phyloP scores from a whole-genome alignment of 2,888 invertebrate genomes.

The Helicoverpa assulta region DNA sequence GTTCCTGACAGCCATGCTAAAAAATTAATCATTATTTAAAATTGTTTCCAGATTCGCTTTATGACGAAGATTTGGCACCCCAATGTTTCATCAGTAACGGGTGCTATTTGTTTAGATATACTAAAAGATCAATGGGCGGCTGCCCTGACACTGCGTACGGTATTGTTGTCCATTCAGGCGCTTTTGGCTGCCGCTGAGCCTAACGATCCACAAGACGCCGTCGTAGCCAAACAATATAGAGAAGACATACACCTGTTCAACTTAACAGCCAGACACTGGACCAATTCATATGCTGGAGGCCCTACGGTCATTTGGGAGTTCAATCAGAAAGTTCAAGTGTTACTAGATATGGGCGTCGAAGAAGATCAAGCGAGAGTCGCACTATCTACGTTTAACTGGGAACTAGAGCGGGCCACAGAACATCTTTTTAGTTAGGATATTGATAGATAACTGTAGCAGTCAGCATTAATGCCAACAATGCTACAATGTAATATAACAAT shows the following conservation, averaged over 20 bases:
- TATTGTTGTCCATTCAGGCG: slow-evolving; percentile 98
- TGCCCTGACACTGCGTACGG: slow-evolving; percentile 99
- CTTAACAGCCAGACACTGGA: slow-evolving; percentile 98
- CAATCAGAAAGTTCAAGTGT: slow-evolving; percentile 95
- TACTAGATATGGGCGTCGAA: slow-evolving; percentile 98
- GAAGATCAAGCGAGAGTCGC: slow-evolving; percentile 97
- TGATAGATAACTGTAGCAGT: slow-evolving; percentile 39
- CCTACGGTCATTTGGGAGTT: slow-evolving; percentile 91
- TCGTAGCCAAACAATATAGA: slow-evolving; percentile 99
- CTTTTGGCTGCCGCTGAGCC: slow-evolving; percentile 97
- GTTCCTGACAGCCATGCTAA: neutral
- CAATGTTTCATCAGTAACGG: slow-evolving; percentile 99
- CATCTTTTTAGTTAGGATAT: slow-evolving; percentile 81
- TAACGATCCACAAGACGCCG: slow-evolving; percentile 98
- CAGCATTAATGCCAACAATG: slow-evolving; percentile 48
- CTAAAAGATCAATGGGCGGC: slow-evolving; percentile 99
- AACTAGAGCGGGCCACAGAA: slow-evolving; percentile 97
- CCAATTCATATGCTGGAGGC: slow-evolving; percentile 97
- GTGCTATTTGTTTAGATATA: slow-evolving; percentile 99
- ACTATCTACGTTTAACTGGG: slow-evolving; percentile 97
- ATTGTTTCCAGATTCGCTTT: slow-evolving; percentile 95
- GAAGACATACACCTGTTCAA: slow-evolving; percentile 96
- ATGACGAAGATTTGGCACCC: slow-evolving; percentile 99
- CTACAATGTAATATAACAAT: slow-evolving; percentile 43
- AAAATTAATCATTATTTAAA: neutral